Conservation (phyloP, 2,797 vertebrate species). For the Coendou prehensilis region DNA sequence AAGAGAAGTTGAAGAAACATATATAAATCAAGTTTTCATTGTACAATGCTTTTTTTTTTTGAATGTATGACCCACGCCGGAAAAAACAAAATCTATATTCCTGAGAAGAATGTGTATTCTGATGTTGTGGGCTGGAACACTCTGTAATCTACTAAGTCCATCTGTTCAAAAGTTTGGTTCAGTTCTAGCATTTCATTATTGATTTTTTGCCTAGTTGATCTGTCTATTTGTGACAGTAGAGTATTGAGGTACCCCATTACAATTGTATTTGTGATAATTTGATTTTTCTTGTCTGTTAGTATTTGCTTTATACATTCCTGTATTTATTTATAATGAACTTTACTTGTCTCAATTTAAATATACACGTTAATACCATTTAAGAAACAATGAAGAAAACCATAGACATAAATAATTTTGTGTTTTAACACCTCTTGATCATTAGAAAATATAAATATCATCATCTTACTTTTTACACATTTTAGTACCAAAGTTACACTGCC, state of each 20-base stretch:
- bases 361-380: conserved; percentile 14
- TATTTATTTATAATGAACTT: background rate
- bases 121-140: no score
- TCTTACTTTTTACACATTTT: background rate
- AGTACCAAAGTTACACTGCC: background rate
- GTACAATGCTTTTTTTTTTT: background rate
- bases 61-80: background rate
- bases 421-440: background rate
- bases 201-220: background rate
- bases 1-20: background rate
- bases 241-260: background rate
- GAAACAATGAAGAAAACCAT: background rate
- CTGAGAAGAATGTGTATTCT: background rate
- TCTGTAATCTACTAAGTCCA: no score
- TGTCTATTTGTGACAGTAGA: background rate
- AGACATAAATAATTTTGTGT: background rate
- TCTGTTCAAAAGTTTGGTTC: background rate
- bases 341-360: background rate
- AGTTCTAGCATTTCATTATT: background rate
- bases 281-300: background rate
- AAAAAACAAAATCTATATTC: background rate
- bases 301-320: background rate
- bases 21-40: background rate
- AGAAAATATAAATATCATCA: conserved; percentile 12
- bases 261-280: background rate